These are phyloP conservation scores for Tipula lateralis DNA, from an alignment of 2,888 invertebrate genomes.

Conservation along the genomic window DNA sequence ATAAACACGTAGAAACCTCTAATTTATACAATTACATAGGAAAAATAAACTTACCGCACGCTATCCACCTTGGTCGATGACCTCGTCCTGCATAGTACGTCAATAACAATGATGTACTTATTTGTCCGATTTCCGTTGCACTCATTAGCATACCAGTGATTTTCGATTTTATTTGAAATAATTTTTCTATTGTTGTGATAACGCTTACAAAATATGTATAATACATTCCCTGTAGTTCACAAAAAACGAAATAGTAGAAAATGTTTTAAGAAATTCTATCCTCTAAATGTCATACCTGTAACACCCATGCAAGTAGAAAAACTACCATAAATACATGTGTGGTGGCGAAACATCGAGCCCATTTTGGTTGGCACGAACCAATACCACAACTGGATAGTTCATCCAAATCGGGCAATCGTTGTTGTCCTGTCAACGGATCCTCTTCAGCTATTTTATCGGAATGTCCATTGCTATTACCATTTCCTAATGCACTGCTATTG, in stretches of 20 bases:
- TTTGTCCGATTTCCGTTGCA: slow-evolving; percentile 89
- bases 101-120: slow-evolving; percentile 79
- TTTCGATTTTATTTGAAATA: slow-evolving; percentile 87
- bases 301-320: slow-evolving; percentile 81
- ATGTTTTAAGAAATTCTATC: slow-evolving; percentile 36
- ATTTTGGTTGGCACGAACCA: slow-evolving; percentile 69
- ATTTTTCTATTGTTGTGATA: slow-evolving; percentile 87
- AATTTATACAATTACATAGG: neutral
- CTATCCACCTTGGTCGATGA: slow-evolving; percentile 90
- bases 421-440: slow-evolving; percentile 46
- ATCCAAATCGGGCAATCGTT: slow-evolving; percentile 34
- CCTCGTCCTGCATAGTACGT: slow-evolving; percentile 89
- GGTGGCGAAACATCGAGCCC: slow-evolving; percentile 74
- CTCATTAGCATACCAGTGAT: slow-evolving; percentile 85
- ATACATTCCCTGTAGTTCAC: slow-evolving; percentile 66
- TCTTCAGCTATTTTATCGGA: slow-evolving; percentile 40
- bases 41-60: slow-evolving; percentile 57
- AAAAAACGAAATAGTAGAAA: slow-evolving; percentile 40
- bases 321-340: slow-evolving; percentile 84
- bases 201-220: slow-evolving; percentile 92
- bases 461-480: slow-evolving; percentile 39
- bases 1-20: neutral
- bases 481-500: slow-evolving; percentile 41
- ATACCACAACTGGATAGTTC: slow-evolving; percentile 64
- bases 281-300: slow-evolving; percentile 48